A percentile compares a stretch with the other conserved stretches of the same genome.
Evolutionary conservation across 2,888 invertebrate genomes (phyloP).

Genomic region (Hydrotaea cyrtoneurina): DNA sequence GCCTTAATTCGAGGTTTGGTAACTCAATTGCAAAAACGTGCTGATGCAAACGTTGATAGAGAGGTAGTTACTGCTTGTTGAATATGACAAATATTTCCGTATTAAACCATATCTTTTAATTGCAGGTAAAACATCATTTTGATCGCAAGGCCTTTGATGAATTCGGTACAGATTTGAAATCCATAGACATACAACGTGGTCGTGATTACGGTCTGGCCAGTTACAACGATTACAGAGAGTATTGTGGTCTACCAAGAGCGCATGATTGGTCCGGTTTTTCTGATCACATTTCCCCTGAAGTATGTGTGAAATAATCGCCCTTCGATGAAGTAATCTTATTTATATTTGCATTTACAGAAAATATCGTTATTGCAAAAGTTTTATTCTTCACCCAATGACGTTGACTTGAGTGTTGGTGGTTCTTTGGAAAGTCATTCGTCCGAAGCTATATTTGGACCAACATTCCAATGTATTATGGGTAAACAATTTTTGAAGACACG

Average conservation of each 20-base stretch:
- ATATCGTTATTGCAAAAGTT: slow-evolving; percentile 82
- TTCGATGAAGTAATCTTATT: no score
- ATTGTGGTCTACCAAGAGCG: slow-evolving; percentile 74
- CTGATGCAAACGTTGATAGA: slow-evolving; percentile 87
- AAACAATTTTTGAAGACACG: slow-evolving; percentile 87
- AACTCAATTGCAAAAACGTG: slow-evolving; percentile 86
- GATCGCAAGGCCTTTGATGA: slow-evolving; percentile 76
- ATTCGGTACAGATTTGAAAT: slow-evolving; percentile 83
- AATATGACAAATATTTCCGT: background rate
- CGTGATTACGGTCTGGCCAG: slow-evolving; percentile 74
- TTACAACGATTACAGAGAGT: slow-evolving; percentile 75
- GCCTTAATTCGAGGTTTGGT: slow-evolving; percentile 87
- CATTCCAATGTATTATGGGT: slow-evolving; percentile 86
- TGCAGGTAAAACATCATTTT: slow-evolving; percentile 74
- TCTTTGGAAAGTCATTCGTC: slow-evolving; percentile 84
- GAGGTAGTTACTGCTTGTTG: slow-evolving; percentile 78
- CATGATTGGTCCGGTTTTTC: slow-evolving; percentile 73
- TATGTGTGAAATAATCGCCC: slow-evolving; percentile 54
- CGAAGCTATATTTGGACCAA: slow-evolving; percentile 86
- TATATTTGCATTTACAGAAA: slow-evolving; percentile 80
- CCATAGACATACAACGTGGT: slow-evolving; percentile 76
- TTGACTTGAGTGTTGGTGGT: slow-evolving; percentile 87
- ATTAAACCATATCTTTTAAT: background rate
- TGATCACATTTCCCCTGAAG: slow-evolving; percentile 86
- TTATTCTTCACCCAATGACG: slow-evolving; percentile 85